Base-by-base conservation (phyloP, 2,113 vertebrate genomes). In the Ardeotis arabs region DNA sequence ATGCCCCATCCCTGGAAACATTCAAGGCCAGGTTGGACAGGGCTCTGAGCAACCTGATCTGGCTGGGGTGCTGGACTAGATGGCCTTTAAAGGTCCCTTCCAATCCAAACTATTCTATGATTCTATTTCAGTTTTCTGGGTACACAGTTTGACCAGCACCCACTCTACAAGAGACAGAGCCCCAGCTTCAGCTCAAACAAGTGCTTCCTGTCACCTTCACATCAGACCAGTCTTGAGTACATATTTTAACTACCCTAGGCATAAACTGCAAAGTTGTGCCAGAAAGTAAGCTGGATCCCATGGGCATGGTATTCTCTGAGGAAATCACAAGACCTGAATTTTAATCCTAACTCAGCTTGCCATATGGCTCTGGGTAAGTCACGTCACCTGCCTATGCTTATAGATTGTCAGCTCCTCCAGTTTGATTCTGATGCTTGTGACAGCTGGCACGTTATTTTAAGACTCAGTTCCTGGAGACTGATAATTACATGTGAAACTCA, bases 361-460 rank as follows among this genome's bases (percentile, higher is more conserved):
- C 55, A n/a, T 69, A 66, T 53, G 35, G 84, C 39, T 21, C 3
- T 21, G 70, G 67, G 18, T 53, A 83, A 87, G 22, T 35, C 70
- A 67, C 0, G 0, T 83, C 84, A 87, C 95, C 84, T 83, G 84
- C 72, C 89, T 60, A 1, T 62, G 81, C 45, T n/a, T 47, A 20
- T 5, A 64, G 78, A 53, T 10, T 62, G 22, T 29, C 93, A 87
- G n/a, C 50, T 64, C 63, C 28, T 89, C 45, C 59, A 64, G 4
- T 53, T 15, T 45, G 62, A n/a, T 58, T 86, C 91, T 67, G n/a
- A 60, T 60, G 58, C 53, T 82, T 84, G 39, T 68, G 67, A 75
- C 84, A 94, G 91, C 77, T 82, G 73, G 66, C 49, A 72, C 70
- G 89, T 91, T 67, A 80, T 92, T 90, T 92, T 58, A 85, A 53